Conservation (phyloP, 2,113 vertebrate species). For the Cervus canadensis region DNA sequence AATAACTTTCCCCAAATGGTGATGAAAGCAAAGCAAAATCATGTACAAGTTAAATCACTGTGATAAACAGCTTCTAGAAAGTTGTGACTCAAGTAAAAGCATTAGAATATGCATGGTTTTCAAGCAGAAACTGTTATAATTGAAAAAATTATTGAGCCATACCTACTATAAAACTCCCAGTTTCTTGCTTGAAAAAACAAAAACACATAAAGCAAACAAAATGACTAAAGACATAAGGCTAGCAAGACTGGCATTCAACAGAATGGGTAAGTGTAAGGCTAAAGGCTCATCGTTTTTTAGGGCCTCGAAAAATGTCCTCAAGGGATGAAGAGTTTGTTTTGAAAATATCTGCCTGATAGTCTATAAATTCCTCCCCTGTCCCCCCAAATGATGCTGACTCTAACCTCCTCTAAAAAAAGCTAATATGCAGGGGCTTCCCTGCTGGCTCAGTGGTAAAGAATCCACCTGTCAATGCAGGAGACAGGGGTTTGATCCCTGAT, state of each 20-base stretch:
- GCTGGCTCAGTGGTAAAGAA: neutral
- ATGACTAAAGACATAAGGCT: neutral
- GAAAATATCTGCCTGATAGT: neutral
- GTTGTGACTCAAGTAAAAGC: conserved; percentile 29
- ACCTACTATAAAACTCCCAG: neutral
- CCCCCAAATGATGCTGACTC: neutral
- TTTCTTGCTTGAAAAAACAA: conserved; percentile 1
- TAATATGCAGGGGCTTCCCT: neutral
- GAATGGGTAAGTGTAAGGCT: neutral
- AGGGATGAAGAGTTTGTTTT: neutral
- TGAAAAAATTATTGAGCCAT: neutral
- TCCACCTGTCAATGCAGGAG: neutral
- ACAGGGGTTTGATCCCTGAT: neutral
- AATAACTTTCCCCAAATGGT: conserved; percentile 67
- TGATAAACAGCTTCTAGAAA: conserved; percentile 57
- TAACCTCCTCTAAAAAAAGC: neutral
- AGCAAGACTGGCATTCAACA: neutral
- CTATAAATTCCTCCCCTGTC: neutral
- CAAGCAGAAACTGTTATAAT: conserved; percentile 14
- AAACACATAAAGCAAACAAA: neutral
- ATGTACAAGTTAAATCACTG: conserved; percentile 53
- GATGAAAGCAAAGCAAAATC: conserved; percentile 52
- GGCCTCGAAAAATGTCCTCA: neutral
- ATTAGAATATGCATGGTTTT: conserved; percentile 51
- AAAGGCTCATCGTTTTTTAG: neutral